These are phyloP conservation scores for Drosophila grimshawi DNA, from an alignment of 1,140 invertebrate species.

Conservation along the genomic window DNA sequence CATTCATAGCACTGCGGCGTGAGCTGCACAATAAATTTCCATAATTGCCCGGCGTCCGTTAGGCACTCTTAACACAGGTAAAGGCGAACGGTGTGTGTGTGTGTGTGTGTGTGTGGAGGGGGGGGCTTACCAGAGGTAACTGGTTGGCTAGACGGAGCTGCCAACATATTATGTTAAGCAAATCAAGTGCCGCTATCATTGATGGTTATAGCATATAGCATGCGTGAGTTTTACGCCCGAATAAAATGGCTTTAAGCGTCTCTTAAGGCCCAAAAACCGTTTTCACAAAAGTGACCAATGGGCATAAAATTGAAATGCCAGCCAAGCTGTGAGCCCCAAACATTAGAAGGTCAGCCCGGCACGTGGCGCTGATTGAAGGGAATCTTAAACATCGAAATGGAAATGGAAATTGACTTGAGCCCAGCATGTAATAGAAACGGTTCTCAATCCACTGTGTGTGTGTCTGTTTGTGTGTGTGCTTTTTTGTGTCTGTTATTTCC, in stretches of 20 bases:
- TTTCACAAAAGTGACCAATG: slow-evolving; percentile 34
- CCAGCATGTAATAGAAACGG: slow-evolving; percentile 32
- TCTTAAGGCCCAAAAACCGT: slow-evolving; percentile 22
- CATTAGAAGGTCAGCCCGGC: slow-evolving; percentile 29
- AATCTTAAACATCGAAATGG: slow-evolving; percentile 32
- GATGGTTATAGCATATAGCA: slow-evolving; percentile 65
- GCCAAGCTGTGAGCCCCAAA: slow-evolving; percentile 25
- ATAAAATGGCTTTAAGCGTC: slow-evolving; percentile 39
- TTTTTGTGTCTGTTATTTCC: slow-evolving; percentile 14
- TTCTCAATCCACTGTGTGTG: slow-evolving; percentile 12
- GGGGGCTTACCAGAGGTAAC: not conserved
- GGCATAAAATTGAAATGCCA: slow-evolving; percentile 41
- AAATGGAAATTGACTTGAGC: slow-evolving; percentile 39
- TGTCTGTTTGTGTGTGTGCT: slow-evolving; percentile 2
- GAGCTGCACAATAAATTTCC: slow-evolving; percentile 79
- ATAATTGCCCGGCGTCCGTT: slow-evolving; percentile 75
- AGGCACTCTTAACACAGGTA: slow-evolving; percentile 35
- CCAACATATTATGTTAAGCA: slow-evolving; percentile 58
- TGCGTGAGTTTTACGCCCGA: slow-evolving; percentile 57
- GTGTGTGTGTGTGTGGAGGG: too few relatives aligned
- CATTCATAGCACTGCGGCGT: slow-evolving; percentile 57
- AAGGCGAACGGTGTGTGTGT: not conserved
- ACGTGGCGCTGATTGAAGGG: slow-evolving; percentile 30
- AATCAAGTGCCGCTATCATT: slow-evolving; percentile 59
- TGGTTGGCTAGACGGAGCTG: not conserved